These are phyloP conservation scores for Eurosta solidaginis DNA, from an alignment of 1,140 invertebrate species.

Conservation along the genomic window DNA sequence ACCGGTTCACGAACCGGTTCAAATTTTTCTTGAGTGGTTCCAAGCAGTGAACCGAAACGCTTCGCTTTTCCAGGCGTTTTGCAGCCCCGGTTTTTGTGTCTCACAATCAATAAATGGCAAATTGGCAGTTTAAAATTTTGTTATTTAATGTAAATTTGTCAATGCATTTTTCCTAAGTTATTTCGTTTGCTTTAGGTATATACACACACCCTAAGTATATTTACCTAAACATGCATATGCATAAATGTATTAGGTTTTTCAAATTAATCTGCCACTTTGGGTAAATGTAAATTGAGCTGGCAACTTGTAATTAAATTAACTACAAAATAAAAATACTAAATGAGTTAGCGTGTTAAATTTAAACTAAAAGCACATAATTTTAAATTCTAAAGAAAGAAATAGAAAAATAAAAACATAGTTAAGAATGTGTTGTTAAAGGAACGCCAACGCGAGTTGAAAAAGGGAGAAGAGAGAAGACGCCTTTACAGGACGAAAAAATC, in stretches of 20 bases:
- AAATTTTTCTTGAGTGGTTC: no score
- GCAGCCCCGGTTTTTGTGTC: no score
- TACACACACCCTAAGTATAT: no score
- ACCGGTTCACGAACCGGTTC: no score
- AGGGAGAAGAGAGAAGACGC: no score
- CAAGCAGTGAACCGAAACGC: no score
- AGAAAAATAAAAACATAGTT: background rate
- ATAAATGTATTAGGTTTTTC: no score
- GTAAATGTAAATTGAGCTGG: background rate
- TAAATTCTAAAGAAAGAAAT: background rate
- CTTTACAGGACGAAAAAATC: no score
- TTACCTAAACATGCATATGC: no score
- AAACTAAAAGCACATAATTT: background rate
- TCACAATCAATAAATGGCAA: background rate
- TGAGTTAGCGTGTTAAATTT: background rate
- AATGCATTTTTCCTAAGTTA: conserved; percentile 15
- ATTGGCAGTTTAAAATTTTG: conserved; percentile 12
- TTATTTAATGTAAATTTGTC: conserved; percentile 8
- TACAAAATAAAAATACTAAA: conserved; percentile 7
- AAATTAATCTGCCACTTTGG: background rate
- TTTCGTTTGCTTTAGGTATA: background rate
- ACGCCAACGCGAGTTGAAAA: no score
- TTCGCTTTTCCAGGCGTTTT: no score
- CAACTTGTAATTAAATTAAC: background rate
- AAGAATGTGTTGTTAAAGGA: background rate